A percentile compares a stretch with the other conserved stretches of the same genome.
Conservation (phyloP, 2,888 invertebrate genomes). For the Nowickia ferox region DNA sequence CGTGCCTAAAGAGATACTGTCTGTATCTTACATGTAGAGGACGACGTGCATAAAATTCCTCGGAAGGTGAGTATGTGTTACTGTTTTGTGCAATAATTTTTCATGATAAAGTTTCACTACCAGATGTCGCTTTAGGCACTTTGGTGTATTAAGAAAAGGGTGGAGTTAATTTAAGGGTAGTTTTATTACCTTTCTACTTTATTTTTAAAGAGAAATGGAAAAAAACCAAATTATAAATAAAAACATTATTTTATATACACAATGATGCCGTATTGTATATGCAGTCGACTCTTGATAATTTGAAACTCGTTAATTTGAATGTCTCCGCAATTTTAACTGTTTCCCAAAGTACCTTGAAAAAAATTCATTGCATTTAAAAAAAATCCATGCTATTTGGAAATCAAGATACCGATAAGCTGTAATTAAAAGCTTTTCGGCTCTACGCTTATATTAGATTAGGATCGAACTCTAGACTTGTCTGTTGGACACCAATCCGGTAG, state of each 20-base stretch:
- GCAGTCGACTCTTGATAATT: too few relatives aligned
- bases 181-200: not conserved
- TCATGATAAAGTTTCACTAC: not conserved
- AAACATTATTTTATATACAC: not conserved
- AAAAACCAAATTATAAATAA: not conserved
- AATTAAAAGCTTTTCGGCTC: too few relatives aligned
- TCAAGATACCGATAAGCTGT: too few relatives aligned
- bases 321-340: too few relatives aligned
- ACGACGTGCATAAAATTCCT: not conserved
- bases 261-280: too few relatives aligned
- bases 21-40: constrained; percentile 36
- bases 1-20: not conserved
- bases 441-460: too few relatives aligned
- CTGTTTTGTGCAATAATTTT: not conserved
- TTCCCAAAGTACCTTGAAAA: too few relatives aligned
- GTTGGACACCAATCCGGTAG: too few relatives aligned
- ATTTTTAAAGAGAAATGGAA: not conserved
- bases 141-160: not conserved
- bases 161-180: constrained; percentile 38
- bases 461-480: too few relatives aligned
- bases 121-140: not conserved
- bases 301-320: too few relatives aligned
- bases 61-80: not conserved
- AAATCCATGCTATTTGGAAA: too few relatives aligned
- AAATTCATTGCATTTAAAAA: too few relatives aligned